A percentile compares a stretch with the other conserved stretches of the same genome.
Evolutionary conservation across 2,113 vertebrate genomes (phyloP).

Genomic region (Xyliphius kryptos): DNA sequence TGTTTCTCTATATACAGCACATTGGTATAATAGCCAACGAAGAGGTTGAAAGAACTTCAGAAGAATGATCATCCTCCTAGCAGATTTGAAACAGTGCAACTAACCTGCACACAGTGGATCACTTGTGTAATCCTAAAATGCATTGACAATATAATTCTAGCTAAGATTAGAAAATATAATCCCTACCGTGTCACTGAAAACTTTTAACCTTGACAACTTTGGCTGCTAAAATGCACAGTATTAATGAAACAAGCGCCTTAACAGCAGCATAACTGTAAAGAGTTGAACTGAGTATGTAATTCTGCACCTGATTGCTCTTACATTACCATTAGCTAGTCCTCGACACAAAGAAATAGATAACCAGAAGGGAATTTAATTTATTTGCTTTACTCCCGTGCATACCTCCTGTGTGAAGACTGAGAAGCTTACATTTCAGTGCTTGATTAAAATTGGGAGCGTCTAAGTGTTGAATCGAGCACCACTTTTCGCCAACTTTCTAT

Average conservation of each 20-base stretch:
- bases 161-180: constrained; percentile 29
- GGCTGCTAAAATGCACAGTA: constrained; percentile 39
- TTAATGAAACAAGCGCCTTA: constrained; percentile 61
- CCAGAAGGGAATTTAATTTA: constrained; percentile 52
- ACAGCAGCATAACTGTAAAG: constrained; percentile 58
- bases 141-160: constrained; percentile 49
- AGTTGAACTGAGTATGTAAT: constrained; percentile 56
- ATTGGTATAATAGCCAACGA: constrained; percentile 51
- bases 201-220: constrained; percentile 30
- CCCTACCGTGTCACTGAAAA: constrained; percentile 41
- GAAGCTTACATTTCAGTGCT: constrained; percentile 46
- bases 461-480: constrained; percentile 53
- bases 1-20: constrained; percentile 51
- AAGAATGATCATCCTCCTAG: constrained; percentile 46
- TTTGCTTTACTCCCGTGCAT: constrained; percentile 41
- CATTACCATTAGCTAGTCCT: constrained; percentile 47
- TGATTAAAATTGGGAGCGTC: constrained; percentile 41
- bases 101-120: constrained; percentile 51
- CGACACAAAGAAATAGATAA: constrained; percentile 26
- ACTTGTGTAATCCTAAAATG: constrained; percentile 56
- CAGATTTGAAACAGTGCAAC: constrained; percentile 62
- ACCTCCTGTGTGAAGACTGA: no score
- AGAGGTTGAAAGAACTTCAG: constrained; percentile 63
- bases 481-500: constrained; percentile 23
- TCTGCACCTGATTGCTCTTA: constrained; percentile 51